A percentile compares a stretch with the other conserved stretches of the same genome.
Conservation (phyloP, 1,140 invertebrate species). For the Maconellicoccus hirsutus region DNA sequence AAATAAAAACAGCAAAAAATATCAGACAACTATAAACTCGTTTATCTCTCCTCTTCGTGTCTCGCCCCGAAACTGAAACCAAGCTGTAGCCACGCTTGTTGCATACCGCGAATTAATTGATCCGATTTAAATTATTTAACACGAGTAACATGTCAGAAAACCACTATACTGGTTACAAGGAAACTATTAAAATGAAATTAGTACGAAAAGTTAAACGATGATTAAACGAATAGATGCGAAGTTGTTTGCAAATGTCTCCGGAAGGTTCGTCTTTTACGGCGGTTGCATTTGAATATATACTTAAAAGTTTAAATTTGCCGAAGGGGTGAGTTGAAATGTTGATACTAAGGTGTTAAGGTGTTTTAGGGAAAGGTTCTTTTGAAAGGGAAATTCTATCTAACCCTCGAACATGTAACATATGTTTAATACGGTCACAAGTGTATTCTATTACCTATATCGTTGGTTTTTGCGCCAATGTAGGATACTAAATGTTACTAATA, state of each 20-base stretch:
- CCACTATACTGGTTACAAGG: no score
- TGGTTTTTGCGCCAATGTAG: not conserved
- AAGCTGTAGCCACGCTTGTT: no score
- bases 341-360: slow-evolving; percentile 3
- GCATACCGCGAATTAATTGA: no score
- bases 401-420: not conserved
- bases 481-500: not conserved
- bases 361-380: slow-evolving; percentile 9
- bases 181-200: no score
- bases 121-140: no score
- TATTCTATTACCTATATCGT: slow-evolving; percentile 9
- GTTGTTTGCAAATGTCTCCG: not conserved
- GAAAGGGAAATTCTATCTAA: not conserved
- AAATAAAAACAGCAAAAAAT: no score
- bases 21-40: no score
- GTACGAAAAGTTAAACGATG: not conserved
- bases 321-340: slow-evolving; percentile 3
- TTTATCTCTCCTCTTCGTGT: no score
- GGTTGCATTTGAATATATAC: not conserved
- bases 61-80: no score
- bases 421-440: slow-evolving; percentile 7
- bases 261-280: not conserved
- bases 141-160: no score
- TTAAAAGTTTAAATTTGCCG: not conserved
- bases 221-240: not conserved